Percentiles rank a stretch among this genome's conserved stretches.
Evolutionary conservation across 2,797 vertebrate species (phyloP).

Genomic region (Pantherophis alleghaniensis): DNA sequence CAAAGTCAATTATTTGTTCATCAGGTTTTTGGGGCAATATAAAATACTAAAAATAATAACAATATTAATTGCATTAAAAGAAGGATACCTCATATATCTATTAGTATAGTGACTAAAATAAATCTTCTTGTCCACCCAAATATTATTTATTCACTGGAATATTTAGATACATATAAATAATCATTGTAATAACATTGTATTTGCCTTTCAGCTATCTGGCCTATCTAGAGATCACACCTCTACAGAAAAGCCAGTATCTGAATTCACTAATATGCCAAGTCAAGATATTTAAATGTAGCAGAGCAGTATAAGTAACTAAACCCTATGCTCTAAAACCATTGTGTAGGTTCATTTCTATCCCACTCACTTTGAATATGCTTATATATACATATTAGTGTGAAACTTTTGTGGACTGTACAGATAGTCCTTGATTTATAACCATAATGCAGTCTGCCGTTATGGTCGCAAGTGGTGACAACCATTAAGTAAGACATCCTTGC

Average conservation of each 20-base stretch:
- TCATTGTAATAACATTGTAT: neutral
- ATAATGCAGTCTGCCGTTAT: neutral
- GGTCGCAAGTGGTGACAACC: neutral
- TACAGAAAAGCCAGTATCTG: neutral
- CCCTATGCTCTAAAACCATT: neutral
- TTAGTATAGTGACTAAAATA: neutral
- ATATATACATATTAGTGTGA: neutral
- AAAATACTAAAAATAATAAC: conserved; percentile 79
- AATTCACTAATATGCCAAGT: neutral
- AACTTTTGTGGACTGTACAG: neutral
- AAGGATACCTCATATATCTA: neutral
- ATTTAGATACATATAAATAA: neutral
- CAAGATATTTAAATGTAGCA: neutral
- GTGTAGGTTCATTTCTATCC: neutral
- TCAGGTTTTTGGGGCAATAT: conserved; percentile 87
- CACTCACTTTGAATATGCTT: neutral
- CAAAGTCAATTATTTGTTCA: conserved; percentile 91
- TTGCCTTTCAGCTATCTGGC: neutral
- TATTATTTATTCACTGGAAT: neutral
- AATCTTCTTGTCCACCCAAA: neutral
- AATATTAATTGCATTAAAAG: conserved; percentile 24
- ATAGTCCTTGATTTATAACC: neutral
- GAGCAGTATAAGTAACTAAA: neutral
- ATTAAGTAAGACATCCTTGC: neutral
- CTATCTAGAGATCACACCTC: neutral